Evolutionary conservation across 2,113 vertebrate genomes (phyloP).

Genomic region (Callaeas wilsoni): DNA sequence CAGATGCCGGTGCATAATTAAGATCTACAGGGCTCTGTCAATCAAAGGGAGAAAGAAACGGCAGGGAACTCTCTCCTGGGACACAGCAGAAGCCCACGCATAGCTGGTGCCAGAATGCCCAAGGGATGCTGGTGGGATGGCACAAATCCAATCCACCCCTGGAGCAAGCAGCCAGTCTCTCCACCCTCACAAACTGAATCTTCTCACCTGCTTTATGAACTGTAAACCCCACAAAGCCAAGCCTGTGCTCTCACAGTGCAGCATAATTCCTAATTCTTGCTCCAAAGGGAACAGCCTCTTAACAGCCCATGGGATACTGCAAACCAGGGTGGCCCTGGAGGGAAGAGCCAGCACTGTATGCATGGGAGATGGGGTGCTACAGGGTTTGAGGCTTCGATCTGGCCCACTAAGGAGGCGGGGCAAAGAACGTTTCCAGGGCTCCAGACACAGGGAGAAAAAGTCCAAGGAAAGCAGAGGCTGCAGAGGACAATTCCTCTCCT

Average conservation of each 20-base stretch:
- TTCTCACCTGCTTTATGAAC: background rate
- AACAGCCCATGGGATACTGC: rapidly evolving
- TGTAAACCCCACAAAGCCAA: background rate
- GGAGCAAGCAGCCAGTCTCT: background rate
- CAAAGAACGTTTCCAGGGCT: background rate
- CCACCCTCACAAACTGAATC: background rate
- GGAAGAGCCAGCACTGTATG: background rate
- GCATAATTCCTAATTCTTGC: background rate
- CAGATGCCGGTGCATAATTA: background rate
- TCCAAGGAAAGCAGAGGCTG: background rate
- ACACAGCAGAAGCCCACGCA: background rate
- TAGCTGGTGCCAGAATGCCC: background rate
- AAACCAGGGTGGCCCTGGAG: background rate
- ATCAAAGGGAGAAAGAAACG: background rate
- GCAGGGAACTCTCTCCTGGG: background rate
- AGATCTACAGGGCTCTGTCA: background rate
- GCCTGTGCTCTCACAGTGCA: background rate
- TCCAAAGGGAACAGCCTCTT: background rate
- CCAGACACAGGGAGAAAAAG: background rate
- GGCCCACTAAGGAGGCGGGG: background rate
- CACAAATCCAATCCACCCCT: background rate
- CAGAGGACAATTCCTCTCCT: background rate
- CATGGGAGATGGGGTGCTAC: background rate
- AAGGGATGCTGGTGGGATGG: background rate
- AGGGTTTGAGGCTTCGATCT: background rate